These are phyloP conservation scores for Dyspetes luteomarginatus DNA, from an alignment of 2,888 invertebrate species.

Conservation along the genomic window DNA sequence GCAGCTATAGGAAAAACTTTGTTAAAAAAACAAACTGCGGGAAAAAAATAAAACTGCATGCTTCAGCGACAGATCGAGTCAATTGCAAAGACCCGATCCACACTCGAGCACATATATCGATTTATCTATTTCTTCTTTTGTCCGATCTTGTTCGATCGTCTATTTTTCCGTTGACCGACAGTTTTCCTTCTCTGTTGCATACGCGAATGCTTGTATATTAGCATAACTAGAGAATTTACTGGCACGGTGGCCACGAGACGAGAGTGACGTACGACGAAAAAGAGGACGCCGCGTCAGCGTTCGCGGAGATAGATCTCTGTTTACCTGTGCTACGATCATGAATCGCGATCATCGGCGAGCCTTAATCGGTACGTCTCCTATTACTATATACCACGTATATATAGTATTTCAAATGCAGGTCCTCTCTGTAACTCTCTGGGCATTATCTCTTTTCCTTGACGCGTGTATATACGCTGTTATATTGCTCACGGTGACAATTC, in stretches of 20 bases:
- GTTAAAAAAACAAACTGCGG: not conserved
- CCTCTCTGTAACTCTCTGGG: constrained; percentile 44
- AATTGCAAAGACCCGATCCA: not conserved
- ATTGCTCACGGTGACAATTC: constrained; percentile 30
- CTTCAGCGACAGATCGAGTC: not conserved
- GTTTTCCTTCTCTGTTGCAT: not conserved
- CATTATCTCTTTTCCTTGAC: constrained; percentile 35
- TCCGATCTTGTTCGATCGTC: constrained; percentile 32
- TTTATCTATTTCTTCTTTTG: constrained; percentile 33
- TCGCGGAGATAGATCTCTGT: constrained; percentile 16
- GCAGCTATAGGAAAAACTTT: not conserved
- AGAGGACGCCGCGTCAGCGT: constrained; percentile 49
- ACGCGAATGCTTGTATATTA: constrained; percentile 24
- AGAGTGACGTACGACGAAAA: constrained; percentile 69
- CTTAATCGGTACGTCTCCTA: constrained; percentile 74
- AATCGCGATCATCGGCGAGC: constrained; percentile 55
- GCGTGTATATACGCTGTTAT: constrained; percentile 2
- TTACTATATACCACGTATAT: constrained; percentile 59
- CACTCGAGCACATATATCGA: not conserved
- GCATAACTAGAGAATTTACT: constrained; percentile 61
- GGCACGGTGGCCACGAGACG: constrained; percentile 51
- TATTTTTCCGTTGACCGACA: constrained; percentile 7
- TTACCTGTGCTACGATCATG: constrained; percentile 56
- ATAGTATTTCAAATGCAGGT: constrained; percentile 20
- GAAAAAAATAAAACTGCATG: not conserved